Evolutionary conservation across 2,113 vertebrate genomes (phyloP).

Genomic region (Pygoscelis adeliae): DNA sequence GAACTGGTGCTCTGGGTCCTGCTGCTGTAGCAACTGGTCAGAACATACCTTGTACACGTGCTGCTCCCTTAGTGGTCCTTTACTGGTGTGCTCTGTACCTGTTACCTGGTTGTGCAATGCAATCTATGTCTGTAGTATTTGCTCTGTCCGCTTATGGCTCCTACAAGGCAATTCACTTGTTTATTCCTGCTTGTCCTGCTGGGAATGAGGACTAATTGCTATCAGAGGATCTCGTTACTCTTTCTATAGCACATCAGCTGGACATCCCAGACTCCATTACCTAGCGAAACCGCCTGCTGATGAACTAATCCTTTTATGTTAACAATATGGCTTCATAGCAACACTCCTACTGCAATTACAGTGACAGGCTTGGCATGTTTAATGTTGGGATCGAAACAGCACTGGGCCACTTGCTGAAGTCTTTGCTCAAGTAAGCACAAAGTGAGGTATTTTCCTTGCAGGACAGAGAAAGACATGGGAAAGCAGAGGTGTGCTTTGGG

Average conservation of each 20-base stretch:
- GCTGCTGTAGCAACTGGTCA: neutral
- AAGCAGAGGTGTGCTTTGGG: neutral
- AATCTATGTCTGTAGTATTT: neutral
- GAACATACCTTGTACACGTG: fast-evolving
- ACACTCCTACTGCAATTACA: neutral
- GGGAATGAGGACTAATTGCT: neutral
- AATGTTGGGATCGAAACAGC: neutral
- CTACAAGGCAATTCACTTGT: neutral
- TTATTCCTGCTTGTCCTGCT: neutral
- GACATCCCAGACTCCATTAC: neutral
- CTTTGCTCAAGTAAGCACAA: neutral
- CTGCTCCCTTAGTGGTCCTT: neutral
- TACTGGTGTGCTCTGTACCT: neutral
- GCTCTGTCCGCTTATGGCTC: neutral
- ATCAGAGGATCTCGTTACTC: neutral
- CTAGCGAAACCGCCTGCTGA: neutral
- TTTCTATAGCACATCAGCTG: neutral
- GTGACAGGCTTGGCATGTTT: fast-evolving
- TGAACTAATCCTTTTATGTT: neutral
- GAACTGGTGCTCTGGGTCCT: neutral
- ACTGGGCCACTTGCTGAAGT: neutral
- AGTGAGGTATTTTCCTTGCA: neutral
- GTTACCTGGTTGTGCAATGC: neutral
- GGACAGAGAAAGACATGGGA: neutral
- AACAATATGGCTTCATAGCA: neutral